A percentile compares a stretch with the other conserved stretches of the same genome.
These are phyloP conservation scores for Polydrusus pterygomalis DNA, from an alignment of 2,888 invertebrate genomes.

Conservation along the genomic window DNA sequence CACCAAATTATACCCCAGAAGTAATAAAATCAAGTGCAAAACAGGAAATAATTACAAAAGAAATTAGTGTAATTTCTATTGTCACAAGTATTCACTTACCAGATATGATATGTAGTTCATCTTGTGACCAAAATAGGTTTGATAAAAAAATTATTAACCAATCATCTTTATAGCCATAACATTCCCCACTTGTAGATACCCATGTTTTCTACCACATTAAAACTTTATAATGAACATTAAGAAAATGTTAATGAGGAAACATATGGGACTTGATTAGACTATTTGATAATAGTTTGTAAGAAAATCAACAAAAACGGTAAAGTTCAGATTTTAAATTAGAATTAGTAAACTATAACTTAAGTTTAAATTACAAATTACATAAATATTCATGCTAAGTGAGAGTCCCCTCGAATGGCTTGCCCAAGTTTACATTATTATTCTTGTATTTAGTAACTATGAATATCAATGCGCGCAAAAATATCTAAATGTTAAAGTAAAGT, in stretches of 20 bases:
- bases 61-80: neutral
- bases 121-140: constrained; percentile 28
- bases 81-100: constrained; percentile 24
- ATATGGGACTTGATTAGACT: constrained; percentile 12
- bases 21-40: too few relatives aligned
- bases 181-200: constrained; percentile 20
- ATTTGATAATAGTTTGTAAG: constrained; percentile 20
- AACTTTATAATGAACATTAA: constrained; percentile 12
- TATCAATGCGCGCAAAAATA: neutral
- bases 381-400: constrained; percentile 46
- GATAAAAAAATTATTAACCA: constrained; percentile 16
- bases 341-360: constrained; percentile 15
- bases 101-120: constrained; percentile 18
- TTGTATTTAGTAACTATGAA: constrained; percentile 3
- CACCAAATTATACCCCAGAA: too few relatives aligned
- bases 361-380: constrained; percentile 24
- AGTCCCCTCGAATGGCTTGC: constrained; percentile 1
- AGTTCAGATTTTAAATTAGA: constrained; percentile 27
- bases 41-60: neutral
- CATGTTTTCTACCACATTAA: constrained; percentile 22
- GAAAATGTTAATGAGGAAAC: constrained; percentile 35
- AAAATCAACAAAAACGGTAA: constrained; percentile 23
- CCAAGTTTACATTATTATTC: neutral
- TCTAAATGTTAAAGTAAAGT: neutral
- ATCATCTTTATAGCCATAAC: constrained; percentile 35